A percentile compares a stretch with the other conserved stretches of the same genome.
Evolutionary conservation across 2,113 vertebrate species (phyloP).

Genomic region (Sclerurus mexicanus): DNA sequence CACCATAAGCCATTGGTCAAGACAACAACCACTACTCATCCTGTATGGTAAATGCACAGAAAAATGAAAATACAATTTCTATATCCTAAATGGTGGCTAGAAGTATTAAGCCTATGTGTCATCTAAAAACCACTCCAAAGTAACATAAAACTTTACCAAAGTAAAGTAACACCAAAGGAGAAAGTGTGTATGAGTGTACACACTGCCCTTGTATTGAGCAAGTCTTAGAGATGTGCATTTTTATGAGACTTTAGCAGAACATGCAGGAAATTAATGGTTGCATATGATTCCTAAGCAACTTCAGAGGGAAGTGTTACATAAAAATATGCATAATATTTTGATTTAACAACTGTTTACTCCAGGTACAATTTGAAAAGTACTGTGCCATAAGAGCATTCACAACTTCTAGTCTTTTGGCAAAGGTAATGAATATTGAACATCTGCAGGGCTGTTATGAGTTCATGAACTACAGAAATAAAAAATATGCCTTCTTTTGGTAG

Average conservation of each 20-base stretch:
- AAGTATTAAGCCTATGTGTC: not conserved
- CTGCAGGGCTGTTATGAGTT: slow-evolving; percentile 28
- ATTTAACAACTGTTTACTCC: not conserved
- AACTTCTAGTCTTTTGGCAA: slow-evolving; percentile 1
- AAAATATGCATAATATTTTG: not conserved
- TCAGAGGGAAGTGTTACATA: not conserved
- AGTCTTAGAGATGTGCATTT: not conserved
- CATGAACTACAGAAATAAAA: slow-evolving; percentile 49
- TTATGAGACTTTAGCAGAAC: not conserved
- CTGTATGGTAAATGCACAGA: not conserved
- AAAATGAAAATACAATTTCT: not conserved
- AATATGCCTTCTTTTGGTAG: slow-evolving; percentile 21
- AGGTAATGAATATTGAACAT: slow-evolving; percentile 1
- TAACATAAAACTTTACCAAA: not conserved
- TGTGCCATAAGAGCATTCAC: not conserved
- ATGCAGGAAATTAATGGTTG: not conserved
- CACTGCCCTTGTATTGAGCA: not conserved
- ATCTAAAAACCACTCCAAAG: not conserved
- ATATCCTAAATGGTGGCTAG: not conserved
- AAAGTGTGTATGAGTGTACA: not conserved
- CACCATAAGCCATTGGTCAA: not conserved
- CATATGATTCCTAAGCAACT: not conserved
- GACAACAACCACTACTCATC: rapidly evolving
- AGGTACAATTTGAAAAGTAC: not conserved
- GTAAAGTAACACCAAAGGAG: not conserved